Evolutionary conservation across 2,888 invertebrate genomes (phyloP).

Genomic region (Zaprionus bogoriensis): DNA sequence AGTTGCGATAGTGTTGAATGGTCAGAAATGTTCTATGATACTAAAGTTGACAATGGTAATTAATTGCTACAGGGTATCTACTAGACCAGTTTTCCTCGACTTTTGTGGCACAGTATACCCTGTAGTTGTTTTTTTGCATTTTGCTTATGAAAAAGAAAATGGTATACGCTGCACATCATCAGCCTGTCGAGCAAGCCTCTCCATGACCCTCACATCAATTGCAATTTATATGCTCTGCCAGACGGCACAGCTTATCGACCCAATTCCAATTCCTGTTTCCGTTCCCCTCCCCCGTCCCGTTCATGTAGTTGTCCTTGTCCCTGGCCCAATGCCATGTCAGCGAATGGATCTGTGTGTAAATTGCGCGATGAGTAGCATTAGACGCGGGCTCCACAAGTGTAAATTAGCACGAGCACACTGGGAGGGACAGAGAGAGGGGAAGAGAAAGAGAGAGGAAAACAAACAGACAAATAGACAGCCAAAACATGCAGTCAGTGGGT

Average conservation of each 20-base stretch:
- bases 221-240: slow-evolving; percentile 35
- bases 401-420: slow-evolving; percentile 43
- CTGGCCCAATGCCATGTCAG: slow-evolving; percentile 15
- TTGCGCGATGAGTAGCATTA: slow-evolving; percentile 39
- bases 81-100: neutral
- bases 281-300: neutral
- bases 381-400: slow-evolving; percentile 36
- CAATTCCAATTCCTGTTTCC: neutral
- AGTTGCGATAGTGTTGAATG: no score
- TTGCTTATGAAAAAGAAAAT: no score
- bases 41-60: no score
- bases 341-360: slow-evolving; percentile 42
- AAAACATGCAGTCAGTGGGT: slow-evolving; percentile 34
- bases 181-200: no score
- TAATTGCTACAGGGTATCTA: neutral
- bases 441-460: neutral
- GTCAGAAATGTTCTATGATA: no score
- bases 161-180: no score
- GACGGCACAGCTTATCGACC: slow-evolving; percentile 5
- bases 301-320: neutral
- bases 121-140: no score
- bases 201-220: no score
- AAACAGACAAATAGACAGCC: slow-evolving; percentile 19
- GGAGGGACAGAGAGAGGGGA: neutral
- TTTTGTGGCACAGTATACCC: no score